Percentiles rank a stretch among this genome's conserved stretches.
Conservation (phyloP, 2,888 invertebrate species). For the Julus scanicus region DNA sequence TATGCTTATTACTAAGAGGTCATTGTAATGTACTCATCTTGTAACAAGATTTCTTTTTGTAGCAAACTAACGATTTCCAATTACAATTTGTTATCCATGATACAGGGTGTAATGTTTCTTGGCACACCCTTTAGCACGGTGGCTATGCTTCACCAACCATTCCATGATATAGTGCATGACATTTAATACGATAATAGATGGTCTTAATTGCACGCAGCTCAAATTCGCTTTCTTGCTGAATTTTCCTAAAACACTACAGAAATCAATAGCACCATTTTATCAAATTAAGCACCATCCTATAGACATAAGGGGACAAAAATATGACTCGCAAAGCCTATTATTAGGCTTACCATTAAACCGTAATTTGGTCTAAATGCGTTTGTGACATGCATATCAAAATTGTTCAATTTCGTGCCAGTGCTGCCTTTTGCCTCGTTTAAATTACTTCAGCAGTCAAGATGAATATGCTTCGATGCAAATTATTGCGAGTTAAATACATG, state of each 20-base stretch:
- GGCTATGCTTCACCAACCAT: background rate
- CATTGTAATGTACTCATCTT: background rate
- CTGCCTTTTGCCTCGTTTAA: background rate
- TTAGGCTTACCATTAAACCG: constrained; percentile 23
- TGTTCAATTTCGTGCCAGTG: constrained; percentile 36
- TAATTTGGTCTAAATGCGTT: constrained; percentile 30
- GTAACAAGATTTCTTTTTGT: background rate
- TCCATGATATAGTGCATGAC: background rate
- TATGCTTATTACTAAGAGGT: background rate
- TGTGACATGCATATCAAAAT: constrained; percentile 42
- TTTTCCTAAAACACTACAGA: constrained; percentile 14
- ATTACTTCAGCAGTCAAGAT: constrained; percentile 13
- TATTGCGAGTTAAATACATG: constrained; percentile 1
- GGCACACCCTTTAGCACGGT: background rate
- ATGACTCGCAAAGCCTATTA: constrained; percentile 30
- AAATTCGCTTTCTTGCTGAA: constrained; percentile 29
- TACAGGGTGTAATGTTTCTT: background rate
- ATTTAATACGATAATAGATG: constrained; percentile 39
- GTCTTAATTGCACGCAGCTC: constrained; percentile 30
- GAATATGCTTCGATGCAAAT: constrained; percentile 12
- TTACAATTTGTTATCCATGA: background rate
- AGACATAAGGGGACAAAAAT: background rate
- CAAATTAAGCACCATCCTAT: constrained; percentile 30
- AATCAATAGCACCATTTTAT: constrained; percentile 35
- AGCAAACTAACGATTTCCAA: background rate